Evolutionary conservation across 2,888 invertebrate species (phyloP), one percentile per base, ranked within the genome.

Genomic region (Eumacrocentrus americanus): DNA sequence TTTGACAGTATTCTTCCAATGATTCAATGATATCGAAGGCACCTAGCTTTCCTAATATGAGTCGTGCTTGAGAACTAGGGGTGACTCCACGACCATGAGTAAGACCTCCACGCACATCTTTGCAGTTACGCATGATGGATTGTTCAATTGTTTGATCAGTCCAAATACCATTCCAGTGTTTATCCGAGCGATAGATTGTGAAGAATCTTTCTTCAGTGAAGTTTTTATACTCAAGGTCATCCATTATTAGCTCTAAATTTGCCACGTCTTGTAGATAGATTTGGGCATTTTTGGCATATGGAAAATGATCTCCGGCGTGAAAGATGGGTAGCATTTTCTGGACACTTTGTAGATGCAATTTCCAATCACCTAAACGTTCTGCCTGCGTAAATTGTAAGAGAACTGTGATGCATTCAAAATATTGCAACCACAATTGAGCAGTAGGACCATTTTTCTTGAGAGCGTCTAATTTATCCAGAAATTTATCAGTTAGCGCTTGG

Each of bases 231-330:
- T 65, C 65, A 29, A 11, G 35, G 23, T n/a, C 25, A 22, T 42
- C 46, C 55, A 55, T 55, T 2, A 9, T 44, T 35, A 9, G 11
- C 29, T 35, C 37, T 14, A 44, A 40, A 12, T 55, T 20, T 1
- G 3, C 16, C 55, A 55, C 40, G 40, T 55, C 55, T 44, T 55
- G 73, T 3, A 75, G 44, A 57, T 75, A 74, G 4, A 75, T 25
- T 25, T 72, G 70, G 4, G 65, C 66, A 52, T 65, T 68, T 66
- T 70, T 73, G 6, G 73, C 70, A 59, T 75, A 72, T 12, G 57
- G n/a, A 18, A 71, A 70, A 58, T 78, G 76, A 0, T 74, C 76
- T 54, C 60, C 48, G 3, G 70, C 67, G 59, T 73, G 70, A 55
- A 73, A 73, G 40, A 62, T 62, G 6, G 71, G 71, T 29, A 72